Evolutionary conservation across 2,888 invertebrate species (phyloP).

Genomic region (Odontothrips loti): DNA sequence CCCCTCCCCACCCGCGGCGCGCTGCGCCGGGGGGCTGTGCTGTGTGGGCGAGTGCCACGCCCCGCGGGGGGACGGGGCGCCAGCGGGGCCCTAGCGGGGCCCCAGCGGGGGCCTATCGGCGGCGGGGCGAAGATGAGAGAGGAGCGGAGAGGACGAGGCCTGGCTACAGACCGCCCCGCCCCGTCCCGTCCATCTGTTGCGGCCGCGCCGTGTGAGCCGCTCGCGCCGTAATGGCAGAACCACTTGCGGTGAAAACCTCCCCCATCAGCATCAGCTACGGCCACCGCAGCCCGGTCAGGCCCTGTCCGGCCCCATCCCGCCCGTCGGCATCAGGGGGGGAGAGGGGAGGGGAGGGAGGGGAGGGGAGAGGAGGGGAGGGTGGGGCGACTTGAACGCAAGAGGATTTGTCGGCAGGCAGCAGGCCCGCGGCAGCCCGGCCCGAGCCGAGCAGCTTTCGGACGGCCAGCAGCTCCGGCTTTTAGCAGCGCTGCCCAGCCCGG

Average conservation of each 20-base stretch:
- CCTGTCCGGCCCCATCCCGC: no score
- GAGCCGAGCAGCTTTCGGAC: background rate
- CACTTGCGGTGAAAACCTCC: background rate
- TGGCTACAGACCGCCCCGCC: no score
- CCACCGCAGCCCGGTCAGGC: no score
- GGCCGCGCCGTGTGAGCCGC: background rate
- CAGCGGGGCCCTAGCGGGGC: background rate
- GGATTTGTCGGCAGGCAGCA: no score
- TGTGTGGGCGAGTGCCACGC: background rate
- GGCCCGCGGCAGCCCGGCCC: background rate
- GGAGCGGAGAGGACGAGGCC: no score
- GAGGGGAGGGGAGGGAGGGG: no score
- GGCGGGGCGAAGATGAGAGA: no score
- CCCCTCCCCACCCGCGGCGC: background rate
- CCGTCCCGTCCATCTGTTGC: no score
- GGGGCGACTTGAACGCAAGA: no score
- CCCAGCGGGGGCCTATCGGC: background rate
- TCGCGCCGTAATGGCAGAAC: no score
- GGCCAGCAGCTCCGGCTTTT: background rate
- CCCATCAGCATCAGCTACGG: background rate
- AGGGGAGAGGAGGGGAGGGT: no score
- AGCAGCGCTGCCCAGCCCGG: background rate
- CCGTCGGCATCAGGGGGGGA: no score
- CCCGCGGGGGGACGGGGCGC: background rate
- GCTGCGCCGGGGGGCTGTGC: background rate